These are phyloP conservation scores for Ernsta delagoae DNA, from an alignment of 2,888 invertebrate genomes.

Conservation along the genomic window DNA sequence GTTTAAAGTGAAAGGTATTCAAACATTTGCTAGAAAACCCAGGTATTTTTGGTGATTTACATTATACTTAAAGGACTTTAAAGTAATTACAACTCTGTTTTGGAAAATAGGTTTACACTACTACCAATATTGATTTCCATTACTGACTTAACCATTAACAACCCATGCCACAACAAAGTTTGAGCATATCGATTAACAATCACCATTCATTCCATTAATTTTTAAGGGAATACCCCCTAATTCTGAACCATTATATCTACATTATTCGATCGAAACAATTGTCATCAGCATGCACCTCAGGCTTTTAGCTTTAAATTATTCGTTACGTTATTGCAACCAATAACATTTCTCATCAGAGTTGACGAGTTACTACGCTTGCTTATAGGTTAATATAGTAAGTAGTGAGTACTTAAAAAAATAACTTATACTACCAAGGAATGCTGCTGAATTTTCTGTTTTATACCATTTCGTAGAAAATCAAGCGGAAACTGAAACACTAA, in stretches of 20 bases:
- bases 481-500: too few relatives aligned
- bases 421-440: too few relatives aligned
- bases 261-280: constrained; percentile 54
- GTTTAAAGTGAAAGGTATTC: not conserved
- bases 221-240: constrained; percentile 70
- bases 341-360: constrained; percentile 38
- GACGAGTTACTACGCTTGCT: not conserved
- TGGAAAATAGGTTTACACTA: too few relatives aligned
- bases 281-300: constrained; percentile 58
- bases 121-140: too few relatives aligned
- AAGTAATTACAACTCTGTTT: too few relatives aligned
- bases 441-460: too few relatives aligned
- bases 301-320: constrained; percentile 44
- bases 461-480: too few relatives aligned
- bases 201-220: constrained; percentile 70
- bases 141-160: not conserved
- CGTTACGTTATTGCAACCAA: constrained; percentile 41
- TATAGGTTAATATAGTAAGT: not conserved
- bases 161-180: not conserved
- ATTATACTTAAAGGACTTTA: too few relatives aligned
- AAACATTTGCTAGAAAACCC: too few relatives aligned
- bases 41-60: too few relatives aligned
- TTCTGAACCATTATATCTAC: constrained; percentile 69
- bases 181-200: constrained; percentile 72
- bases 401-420: not conserved